Percentiles rank a stretch among this genome's conserved stretches.
These are phyloP conservation scores for Capricornis sumatraensis DNA, from an alignment of 2,113 vertebrate species.

Conservation along the genomic window DNA sequence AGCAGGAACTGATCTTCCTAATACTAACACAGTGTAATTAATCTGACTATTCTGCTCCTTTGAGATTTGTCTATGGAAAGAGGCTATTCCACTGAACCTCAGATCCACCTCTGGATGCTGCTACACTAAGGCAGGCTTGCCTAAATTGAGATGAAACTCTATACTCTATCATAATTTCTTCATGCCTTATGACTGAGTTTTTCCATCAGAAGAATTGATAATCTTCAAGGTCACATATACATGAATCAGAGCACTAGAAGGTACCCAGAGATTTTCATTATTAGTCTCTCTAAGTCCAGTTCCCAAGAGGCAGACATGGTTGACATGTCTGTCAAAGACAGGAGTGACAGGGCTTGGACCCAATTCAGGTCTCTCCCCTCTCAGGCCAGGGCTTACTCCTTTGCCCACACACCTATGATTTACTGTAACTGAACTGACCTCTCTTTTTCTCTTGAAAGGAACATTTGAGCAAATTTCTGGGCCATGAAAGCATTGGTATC, in stretches of 20 bases:
- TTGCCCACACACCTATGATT: background rate
- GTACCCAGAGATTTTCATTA: background rate
- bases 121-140: background rate
- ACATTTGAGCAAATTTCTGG: background rate
- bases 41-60: background rate
- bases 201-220: background rate
- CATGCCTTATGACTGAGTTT: background rate
- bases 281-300: background rate
- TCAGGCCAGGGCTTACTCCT: too few relatives aligned
- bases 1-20: background rate
- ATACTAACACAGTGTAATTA: background rate
- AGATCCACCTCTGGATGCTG: background rate
- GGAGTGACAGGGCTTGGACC: background rate
- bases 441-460: background rate
- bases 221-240: background rate
- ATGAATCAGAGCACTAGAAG: constrained; percentile 25
- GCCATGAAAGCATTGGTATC: background rate
- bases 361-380: background rate
- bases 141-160: background rate
- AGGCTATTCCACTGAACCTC: background rate
- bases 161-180: background rate
- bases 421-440: background rate
- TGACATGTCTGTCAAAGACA: background rate
- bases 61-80: background rate
- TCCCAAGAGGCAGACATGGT: background rate